Base-by-base conservation (phyloP, 2,888 invertebrate genomes). In the Polydrusus pterygomalis region DNA sequence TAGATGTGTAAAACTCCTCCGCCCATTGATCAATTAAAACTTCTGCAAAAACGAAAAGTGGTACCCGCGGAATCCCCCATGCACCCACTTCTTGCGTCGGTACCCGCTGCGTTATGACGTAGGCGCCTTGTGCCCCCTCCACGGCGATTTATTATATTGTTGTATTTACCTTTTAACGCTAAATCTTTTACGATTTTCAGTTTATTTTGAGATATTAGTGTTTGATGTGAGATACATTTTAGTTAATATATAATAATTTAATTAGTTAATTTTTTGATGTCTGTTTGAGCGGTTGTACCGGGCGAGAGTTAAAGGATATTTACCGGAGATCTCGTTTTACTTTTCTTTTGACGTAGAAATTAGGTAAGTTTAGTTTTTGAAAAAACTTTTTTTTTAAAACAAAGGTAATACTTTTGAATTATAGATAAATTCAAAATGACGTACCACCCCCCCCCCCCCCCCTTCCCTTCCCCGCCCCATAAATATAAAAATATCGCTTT, bases 141-240 rank as follows among this genome's bases (percentile, higher is more conserved):
- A 34, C 10, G 0, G 49, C 47, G 0, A 13, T 30, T 47, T 47
- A 30, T 47, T 15, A 30, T 64, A 6, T 49, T 64, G 47, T 64
- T 17, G 25, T 64, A 64, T 64, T 64, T 64, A 64, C 64, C 64
- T 64, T 64, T 64, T 64, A 64, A 47, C 34, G 30, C 49, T 47
- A 64, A 64, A 64, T 64, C 64, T 64, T 64, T 64, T 47, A 64
- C 64, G 49, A 64, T 64, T 64, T 64, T 64, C 64, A 64, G 64
- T 64, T 64, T 64, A 43, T 64, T 64, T 64, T 64, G 34, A 45
- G 64, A 64, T 64, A 20, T 64, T 30, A 13, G 49, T 64, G 49
- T 64, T 45, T 63, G 47, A n/a, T 34, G 64, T 64, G 47, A 1
- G 47, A 49, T 49, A 49, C 49, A 7, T 49, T 17, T n/a, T 38